Conservation (phyloP, 2,888 invertebrate genomes). For the Pseudoips prasinana region DNA sequence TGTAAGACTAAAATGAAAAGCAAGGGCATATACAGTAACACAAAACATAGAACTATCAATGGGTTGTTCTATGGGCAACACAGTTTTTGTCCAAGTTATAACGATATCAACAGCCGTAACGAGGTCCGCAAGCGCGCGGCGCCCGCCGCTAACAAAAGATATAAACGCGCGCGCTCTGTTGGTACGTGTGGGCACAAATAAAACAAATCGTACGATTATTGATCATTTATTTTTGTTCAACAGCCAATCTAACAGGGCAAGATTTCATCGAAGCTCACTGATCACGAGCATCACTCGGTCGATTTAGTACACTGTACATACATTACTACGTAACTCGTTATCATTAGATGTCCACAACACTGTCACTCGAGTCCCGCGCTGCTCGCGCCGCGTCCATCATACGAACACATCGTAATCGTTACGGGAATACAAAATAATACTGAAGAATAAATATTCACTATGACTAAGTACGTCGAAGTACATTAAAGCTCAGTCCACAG, state of each 20-base stretch:
- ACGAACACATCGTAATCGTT: conserved; percentile 49
- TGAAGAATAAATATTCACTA: conserved; percentile 63
- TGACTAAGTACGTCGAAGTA: conserved; percentile 37
- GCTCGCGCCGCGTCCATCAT: conserved; percentile 13
- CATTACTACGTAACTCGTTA: conserved; percentile 20
- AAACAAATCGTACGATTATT: conserved; percentile 12
- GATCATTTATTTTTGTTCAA: conserved; percentile 54
- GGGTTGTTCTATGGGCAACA: too few relatives aligned
- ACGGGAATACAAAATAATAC: conserved; percentile 72
- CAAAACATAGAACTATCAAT: too few relatives aligned
- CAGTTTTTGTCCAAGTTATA: too few relatives aligned
- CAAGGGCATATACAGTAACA: too few relatives aligned
- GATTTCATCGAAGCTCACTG: conserved; percentile 38
- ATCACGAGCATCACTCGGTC: conserved; percentile 12
- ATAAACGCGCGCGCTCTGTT: conserved; percentile 50
- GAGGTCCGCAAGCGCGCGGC: too few relatives aligned
- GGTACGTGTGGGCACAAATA: not conserved
- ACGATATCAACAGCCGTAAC: too few relatives aligned
- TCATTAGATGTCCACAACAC: conserved; percentile 16
- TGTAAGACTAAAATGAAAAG: too few relatives aligned
- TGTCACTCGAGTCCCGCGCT: conserved; percentile 2
- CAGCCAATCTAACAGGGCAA: conserved; percentile 65
- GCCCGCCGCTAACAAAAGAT: conserved; percentile 42
- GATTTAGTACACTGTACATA: conserved; percentile 14
- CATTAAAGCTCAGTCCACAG: conserved; percentile 35